Evolutionary conservation across 23 tunicate genomes (phyloP).

Genomic region (Ascidia mentula): DNA sequence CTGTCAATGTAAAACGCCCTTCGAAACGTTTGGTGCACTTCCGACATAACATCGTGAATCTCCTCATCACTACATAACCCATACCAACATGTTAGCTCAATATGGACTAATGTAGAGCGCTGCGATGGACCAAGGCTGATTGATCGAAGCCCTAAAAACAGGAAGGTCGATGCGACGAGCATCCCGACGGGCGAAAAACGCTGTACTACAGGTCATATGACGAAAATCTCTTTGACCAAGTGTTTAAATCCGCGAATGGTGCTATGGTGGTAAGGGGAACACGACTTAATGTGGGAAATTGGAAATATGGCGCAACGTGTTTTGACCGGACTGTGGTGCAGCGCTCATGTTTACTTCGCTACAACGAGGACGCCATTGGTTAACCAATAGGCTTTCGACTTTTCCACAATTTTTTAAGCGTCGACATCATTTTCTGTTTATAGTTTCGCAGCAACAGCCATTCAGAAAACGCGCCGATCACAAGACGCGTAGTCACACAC

Average conservation of each 20-base stretch:
- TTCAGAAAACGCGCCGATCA: slow-evolving; percentile 6
- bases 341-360: too few relatives aligned
- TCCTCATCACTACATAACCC: too few relatives aligned
- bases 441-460: not conserved
- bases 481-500: slow-evolving; percentile 2
- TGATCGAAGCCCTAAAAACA: not conserved
- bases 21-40: too few relatives aligned
- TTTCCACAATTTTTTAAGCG: too few relatives aligned
- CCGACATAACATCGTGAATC: too few relatives aligned
- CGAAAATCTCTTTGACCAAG: not conserved
- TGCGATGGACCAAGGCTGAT: not conserved
- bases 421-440: not conserved
- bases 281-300: not conserved
- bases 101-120: too few relatives aligned
- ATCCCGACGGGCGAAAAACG: not conserved
- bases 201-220: not conserved
- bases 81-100: too few relatives aligned
- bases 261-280: not conserved
- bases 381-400: too few relatives aligned
- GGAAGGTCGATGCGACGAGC: not conserved
- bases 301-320: not conserved
- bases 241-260: not conserved
- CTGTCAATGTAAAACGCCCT: too few relatives aligned
- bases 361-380: too few relatives aligned
- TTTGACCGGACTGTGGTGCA: not conserved